Percentiles rank a stretch among this genome's conserved stretches.
These are phyloP conservation scores for Thereva nobilitata DNA, from an alignment of 2,888 invertebrate genomes.

Conservation along the genomic window DNA sequence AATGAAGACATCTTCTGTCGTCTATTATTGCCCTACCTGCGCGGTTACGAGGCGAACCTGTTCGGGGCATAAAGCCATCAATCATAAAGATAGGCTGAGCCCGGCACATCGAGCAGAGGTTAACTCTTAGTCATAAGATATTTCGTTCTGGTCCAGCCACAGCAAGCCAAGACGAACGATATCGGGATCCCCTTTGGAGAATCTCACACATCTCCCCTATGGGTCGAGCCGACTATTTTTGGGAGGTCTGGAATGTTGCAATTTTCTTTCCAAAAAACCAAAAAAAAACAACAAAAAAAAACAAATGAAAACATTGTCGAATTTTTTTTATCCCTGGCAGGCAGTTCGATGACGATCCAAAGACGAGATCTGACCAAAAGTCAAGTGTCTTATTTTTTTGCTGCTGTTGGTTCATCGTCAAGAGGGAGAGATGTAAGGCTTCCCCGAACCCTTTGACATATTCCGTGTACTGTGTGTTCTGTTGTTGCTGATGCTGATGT, in stretches of 20 bases:
- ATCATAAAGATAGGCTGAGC: slow-evolving; percentile 34
- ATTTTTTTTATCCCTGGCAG: too few relatives aligned
- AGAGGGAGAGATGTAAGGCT: too few relatives aligned
- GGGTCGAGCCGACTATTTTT: slow-evolving; percentile 25
- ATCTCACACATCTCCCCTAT: slow-evolving; percentile 35
- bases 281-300: too few relatives aligned
- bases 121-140: slow-evolving; percentile 20
- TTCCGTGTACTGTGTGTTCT: too few relatives aligned
- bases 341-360: too few relatives aligned
- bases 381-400: too few relatives aligned
- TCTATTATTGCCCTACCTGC: slow-evolving; percentile 38
- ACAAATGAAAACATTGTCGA: too few relatives aligned
- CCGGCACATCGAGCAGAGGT: slow-evolving; percentile 10
- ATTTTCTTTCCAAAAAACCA: slow-evolving; percentile 7
- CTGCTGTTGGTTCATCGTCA: too few relatives aligned
- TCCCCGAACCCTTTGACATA: too few relatives aligned
- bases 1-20: slow-evolving; percentile 43
- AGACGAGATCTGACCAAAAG: too few relatives aligned
- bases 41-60: slow-evolving; percentile 35
- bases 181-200: slow-evolving; percentile 31
- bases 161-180: not conserved
- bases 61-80: slow-evolving; percentile 34
- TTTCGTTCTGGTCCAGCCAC: slow-evolving; percentile 3
- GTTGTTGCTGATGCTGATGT: too few relatives aligned
- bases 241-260: slow-evolving; percentile 39